Conservation (phyloP, 2,888 invertebrate species). For the Meandrusa payeni region DNA sequence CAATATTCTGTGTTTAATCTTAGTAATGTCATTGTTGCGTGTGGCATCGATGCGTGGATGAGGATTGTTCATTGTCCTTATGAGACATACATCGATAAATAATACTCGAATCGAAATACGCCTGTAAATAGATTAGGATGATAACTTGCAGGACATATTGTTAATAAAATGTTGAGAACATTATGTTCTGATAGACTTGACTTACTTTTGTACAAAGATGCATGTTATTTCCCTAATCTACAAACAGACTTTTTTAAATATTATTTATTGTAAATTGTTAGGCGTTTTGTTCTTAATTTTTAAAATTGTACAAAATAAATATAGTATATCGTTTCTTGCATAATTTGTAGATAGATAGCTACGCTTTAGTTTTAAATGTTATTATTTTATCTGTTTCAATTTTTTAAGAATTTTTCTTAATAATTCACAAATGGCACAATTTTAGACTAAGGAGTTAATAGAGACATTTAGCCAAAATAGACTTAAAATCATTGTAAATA, state of each 20-base stretch:
- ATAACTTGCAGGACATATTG: slow-evolving; percentile 32
- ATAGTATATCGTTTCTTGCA: slow-evolving; percentile 51
- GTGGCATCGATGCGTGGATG: slow-evolving; percentile 35
- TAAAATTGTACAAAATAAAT: slow-evolving; percentile 70
- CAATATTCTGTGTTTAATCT: slow-evolving; percentile 80
- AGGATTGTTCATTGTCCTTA: slow-evolving; percentile 24
- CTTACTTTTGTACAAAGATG: not conserved
- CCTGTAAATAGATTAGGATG: slow-evolving; percentile 42
- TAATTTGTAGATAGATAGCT: slow-evolving; percentile 59
- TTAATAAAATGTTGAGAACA: not conserved
- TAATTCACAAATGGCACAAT: slow-evolving; percentile 71
- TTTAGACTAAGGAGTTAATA: slow-evolving; percentile 69
- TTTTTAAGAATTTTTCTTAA: slow-evolving; percentile 31
- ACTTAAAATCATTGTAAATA: slow-evolving; percentile 71
- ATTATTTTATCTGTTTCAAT: slow-evolving; percentile 19
- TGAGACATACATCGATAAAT: slow-evolving; percentile 29
- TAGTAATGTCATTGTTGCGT: slow-evolving; percentile 64
- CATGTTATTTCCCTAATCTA: slow-evolving; percentile 35
- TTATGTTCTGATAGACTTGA: not conserved
- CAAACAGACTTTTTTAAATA: slow-evolving; percentile 40
- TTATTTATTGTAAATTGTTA: slow-evolving; percentile 50
- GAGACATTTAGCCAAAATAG: slow-evolving; percentile 79
- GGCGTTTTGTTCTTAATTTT: slow-evolving; percentile 54
- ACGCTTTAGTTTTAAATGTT: slow-evolving; percentile 22
- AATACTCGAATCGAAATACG: slow-evolving; percentile 27